Evolutionary conservation across 2,888 invertebrate genomes (phyloP), one percentile per base, ranked within the genome.

Genomic region (Dryococelus australis): DNA sequence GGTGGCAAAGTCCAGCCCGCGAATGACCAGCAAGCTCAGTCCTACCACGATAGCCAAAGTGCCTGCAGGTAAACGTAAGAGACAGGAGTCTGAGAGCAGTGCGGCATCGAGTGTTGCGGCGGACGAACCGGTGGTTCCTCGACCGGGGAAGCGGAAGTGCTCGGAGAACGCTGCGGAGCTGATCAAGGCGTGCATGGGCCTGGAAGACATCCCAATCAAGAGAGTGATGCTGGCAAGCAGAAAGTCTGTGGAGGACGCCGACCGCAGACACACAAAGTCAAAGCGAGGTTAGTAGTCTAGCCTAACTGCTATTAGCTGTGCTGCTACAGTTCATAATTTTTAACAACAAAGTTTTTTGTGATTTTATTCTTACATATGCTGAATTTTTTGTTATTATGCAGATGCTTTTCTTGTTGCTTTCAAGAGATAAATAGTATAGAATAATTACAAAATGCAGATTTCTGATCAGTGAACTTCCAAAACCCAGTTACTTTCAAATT

Each of bases 1-100:
- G 13, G 81, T 85, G 16, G 81, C 88, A 27, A 89, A 88, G 85
- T 89, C 90, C 84, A 91, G 91, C 88, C 90, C 91, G 9, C 90
- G 90, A 27, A 90, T 89, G 47, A 90, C 90, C 87, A 90, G 90
- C 27, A 90, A 90, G 13, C 80, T 87, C 24, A 86, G 28, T 53
- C 51, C 86, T 26, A 86, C 86, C 28, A 78, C 43, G 81, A 47
- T 28, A 16, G 83, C 81, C 4, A 87, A 88, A 78, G 85, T 87
- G 16, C 47, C 47, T 47, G 88, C 89, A 24, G 88, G 90, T 85
- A 97, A 97, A 91, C 94, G 97, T 88, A 96, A 96, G 92, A 94
- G 97, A 85, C 95, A 96, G 91, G 97, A 97, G 91, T 96, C 97
- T 0, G 97, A 97, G 90, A 96, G 96, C 0, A 91, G 93, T 13